Evolutionary conservation across 2,797 vertebrate genomes (phyloP), one percentile per base, ranked within the genome.

Genomic region (Sebastes glaucus): DNA sequence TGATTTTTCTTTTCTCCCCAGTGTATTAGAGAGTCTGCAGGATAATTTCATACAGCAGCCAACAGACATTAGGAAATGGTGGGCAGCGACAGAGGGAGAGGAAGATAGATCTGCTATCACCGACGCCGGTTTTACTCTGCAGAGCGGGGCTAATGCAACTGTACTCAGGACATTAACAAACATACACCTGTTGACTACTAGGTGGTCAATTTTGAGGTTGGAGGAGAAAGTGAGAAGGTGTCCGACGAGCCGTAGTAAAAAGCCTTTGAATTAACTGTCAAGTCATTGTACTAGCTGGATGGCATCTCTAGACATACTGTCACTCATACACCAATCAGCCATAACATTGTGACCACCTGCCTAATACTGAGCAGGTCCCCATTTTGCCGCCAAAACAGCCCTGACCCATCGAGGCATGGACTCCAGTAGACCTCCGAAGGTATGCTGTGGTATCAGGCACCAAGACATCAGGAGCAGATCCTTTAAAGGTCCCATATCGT

Each of bases 41-140:
- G 71, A 84, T 77, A 84, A 83, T 88, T 89, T 77, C 62, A 67
- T 73, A 78, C 75, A 68, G 56, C 62, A 65, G 66, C 30, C 46
- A 70, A 52, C 67, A 84, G 65, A 71, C 77, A 69, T 71, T 42
- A 66, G 60, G 67, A 78, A 71, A 78, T 68, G 64, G 25, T 75
- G 69, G 66, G 77, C 72, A 71, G 73, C 62, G 27, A 71, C 60
- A 56, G 23, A 66, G 46, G 18, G 68, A 61, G 59, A 49, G 42
- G 35, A 53, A 79, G 70, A 76, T 22, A n/a, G 9, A 71, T 56
- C 28, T 55, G 76, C 16, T 63, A 32, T 33, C n/a, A 76, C 22
- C 14, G 18, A 42, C 7, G 27, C 4, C 2, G 28, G 42, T 76
- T 70, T 78, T n/a, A 52, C 18, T 53, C 20, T 49, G 33, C 57